Evolutionary conservation across 2,113 vertebrate genomes (phyloP), one percentile per base, ranked within the genome.

Genomic region (Gracilinanus agilis): DNA sequence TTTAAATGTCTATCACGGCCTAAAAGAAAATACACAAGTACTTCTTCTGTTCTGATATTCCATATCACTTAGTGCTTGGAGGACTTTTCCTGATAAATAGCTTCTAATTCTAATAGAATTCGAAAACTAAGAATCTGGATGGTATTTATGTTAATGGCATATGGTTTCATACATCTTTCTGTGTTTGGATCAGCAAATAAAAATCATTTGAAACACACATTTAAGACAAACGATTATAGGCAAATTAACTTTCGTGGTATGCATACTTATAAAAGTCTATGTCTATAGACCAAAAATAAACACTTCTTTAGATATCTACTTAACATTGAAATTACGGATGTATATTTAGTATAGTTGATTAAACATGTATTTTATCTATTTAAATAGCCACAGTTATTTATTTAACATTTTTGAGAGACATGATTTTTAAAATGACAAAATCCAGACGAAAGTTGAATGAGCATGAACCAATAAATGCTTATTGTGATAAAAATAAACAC

Each of bases 351-450:
- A 90, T 13, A 89, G 75, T 53, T 92, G 90, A 93, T 89, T 90
- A 95, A 54, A 96, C 40, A 93, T 90, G 94, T 92, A 92, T 55
- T 23, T 94, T 54, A 67, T 93, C n/a, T 55, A 92, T 91, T 95
- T 49, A 27, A 93, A n/a, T 54, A 55, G 23, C 40, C 44, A 96
- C 61, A 89, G 44, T 89, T 44, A 92, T 53, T 83, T 54, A 67
- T 95, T 93, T 91, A 21, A 2, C 24, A 95, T 40, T n/a, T 91
- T 27, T 44, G 93, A 53, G 91, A 96, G 94, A 16, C 16, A 40
- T 83, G 54, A 53, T 4, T 83, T 88, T 89, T 27, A 92, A 92
- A 91, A 91, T 92, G 89, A 92, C 9, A 96, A 96, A 93, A 90
- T 89, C n/a, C 44, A 44, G 53, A 91, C 44, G 54, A 95, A 95